phyloP scores from a whole-genome alignment of 2,888 invertebrate species.

The Lordiphosa andalusiaca region DNA sequence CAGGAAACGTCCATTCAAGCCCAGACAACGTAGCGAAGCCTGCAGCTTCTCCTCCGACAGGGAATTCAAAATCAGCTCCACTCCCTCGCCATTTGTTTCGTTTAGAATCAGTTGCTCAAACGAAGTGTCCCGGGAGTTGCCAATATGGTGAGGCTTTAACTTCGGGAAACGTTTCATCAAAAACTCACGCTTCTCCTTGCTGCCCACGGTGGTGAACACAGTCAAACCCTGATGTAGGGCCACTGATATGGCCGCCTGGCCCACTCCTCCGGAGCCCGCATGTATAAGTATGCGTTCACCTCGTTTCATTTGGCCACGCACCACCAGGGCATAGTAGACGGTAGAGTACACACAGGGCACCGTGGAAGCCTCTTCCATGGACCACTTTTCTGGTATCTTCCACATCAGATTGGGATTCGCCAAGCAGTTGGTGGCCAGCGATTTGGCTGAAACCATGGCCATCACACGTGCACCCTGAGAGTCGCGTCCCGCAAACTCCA shows the following conservation, averaged over 20 bases:
- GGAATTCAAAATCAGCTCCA: conserved; percentile 97
- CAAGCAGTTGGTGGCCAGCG: conserved; percentile 93
- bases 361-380: conserved; percentile 94
- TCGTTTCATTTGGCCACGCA: conserved; percentile 91
- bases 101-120: conserved; percentile 94
- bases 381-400: conserved; percentile 93
- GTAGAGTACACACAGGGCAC: conserved; percentile 97
- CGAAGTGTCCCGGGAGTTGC: conserved; percentile 93
- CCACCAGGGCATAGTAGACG: conserved; percentile 92
- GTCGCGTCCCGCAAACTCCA: conserved; percentile 96
- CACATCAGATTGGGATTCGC: conserved; percentile 92
- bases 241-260: conserved; percentile 97
- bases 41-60: conserved; percentile 96
- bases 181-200: conserved; percentile 92
- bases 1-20: conserved; percentile 95
- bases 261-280: conserved; percentile 97
- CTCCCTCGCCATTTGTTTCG: conserved; percentile 93
- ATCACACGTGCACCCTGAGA: conserved; percentile 89
- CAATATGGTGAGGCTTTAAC: conserved; percentile 89
- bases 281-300: conserved; percentile 94
- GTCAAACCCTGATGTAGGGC: conserved; percentile 93
- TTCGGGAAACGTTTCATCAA: conserved; percentile 92
- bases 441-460: conserved; percentile 94
- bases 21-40: conserved; percentile 95
- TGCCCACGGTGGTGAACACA: conserved; percentile 96